Base-by-base conservation (phyloP, 2,113 vertebrate genomes). In the Ictidomys tridecemlineatus region DNA sequence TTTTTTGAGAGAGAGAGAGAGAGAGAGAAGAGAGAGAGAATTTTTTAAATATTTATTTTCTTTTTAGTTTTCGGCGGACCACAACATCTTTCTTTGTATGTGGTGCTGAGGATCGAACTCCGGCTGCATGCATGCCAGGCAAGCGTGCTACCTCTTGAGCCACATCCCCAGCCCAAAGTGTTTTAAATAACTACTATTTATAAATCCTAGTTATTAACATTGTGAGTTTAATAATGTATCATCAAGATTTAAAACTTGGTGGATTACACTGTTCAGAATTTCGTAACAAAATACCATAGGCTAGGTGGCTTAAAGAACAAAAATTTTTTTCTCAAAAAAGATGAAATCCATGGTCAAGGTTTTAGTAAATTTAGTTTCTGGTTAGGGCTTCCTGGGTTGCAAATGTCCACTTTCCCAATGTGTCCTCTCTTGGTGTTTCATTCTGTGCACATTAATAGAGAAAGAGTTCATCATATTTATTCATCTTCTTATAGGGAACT, bases 131-230 rank as follows among this genome's bases (percentile, higher is more conserved):
- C 39, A 42, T 42, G 39, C 39, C 39, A 42, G 39, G 39, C 39
- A 4, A 42, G 39, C 4, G 39, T 5, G 39, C 39, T 42, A 42
- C 39, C 39, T 0, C 39, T 42, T 42, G 39, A 42, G 39, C 39
- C 39, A 42, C 39, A 42, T 42, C 39, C 39, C 39, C 39, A 42
- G 39, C 39, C 39, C 65, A 76, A 17, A 70, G 28, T n/a, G 24
- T 86, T 87, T 65, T 79, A 94, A 91, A 85, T 91, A 91, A 0
- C 37, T 79, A 61, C 61, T 45, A 45, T 14, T 74, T 96, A 45
- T 65, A 34, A 93, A 63, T 32, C 14, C 26, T 87, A 86, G 56
- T 70, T 83, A 70, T 88, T 90, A 90, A 37, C 3, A 63, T 45
- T 14, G 37, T 32, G 28, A 51, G 14, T 51, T 94, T 39, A 93